Evolutionary conservation across 2,797 vertebrate species (phyloP).

Genomic region (Nasua narica): DNA sequence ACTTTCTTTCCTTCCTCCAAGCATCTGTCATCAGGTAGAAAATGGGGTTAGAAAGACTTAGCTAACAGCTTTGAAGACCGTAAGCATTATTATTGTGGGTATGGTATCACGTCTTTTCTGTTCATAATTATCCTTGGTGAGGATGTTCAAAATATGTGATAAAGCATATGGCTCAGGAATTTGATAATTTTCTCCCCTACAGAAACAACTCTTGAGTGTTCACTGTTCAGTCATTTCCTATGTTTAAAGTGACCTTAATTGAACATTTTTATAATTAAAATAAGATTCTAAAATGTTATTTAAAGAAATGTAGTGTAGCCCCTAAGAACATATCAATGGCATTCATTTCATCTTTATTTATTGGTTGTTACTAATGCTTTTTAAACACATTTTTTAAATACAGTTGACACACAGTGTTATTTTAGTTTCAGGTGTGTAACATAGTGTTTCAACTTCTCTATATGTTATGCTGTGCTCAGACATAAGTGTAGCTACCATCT

Average conservation of each 20-base stretch:
- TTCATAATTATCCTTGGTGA: not conserved
- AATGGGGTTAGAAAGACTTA: constrained; percentile 10
- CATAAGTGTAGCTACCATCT: not conserved
- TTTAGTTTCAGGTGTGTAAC: not conserved
- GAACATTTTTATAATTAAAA: constrained; percentile 11
- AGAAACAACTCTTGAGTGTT: not conserved
- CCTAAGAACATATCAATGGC: not conserved
- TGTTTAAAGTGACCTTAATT: constrained; percentile 22
- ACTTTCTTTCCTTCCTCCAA: not conserved
- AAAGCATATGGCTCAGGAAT: constrained; percentile 10
- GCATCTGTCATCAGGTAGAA: constrained; percentile 31
- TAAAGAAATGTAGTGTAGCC: not conserved
- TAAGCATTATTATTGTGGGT: not conserved
- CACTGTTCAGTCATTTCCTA: constrained; percentile 18
- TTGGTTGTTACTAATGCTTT: not conserved
- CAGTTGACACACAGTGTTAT: not conserved
- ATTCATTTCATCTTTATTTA: constrained; percentile 30
- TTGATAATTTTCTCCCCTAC: not conserved
- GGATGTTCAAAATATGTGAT: not conserved
- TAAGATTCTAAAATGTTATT: constrained; percentile 6
- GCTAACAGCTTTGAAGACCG: not conserved
- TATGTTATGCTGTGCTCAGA: not conserved
- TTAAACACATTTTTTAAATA: not conserved
- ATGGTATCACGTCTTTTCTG: not conserved
- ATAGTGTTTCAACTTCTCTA: not conserved